phyloP scores from a whole-genome alignment of 2,888 invertebrate genomes.

The Caenorhabditis sulstoni region DNA sequence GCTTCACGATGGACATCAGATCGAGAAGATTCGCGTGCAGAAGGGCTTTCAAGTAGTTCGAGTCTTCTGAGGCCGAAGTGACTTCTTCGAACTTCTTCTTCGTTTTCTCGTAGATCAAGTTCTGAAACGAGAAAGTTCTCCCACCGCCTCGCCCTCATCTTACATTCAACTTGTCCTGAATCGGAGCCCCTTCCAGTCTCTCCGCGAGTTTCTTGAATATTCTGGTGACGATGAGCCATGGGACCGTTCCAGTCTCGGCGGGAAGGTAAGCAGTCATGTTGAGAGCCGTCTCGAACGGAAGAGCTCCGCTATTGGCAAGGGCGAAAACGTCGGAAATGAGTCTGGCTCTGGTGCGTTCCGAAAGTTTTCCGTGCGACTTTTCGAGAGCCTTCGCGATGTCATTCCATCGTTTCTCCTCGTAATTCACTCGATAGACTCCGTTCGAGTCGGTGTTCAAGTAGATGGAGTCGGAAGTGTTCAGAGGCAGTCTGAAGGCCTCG shows the following conservation, averaged over 20 bases:
- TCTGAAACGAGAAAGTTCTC: constrained; percentile 19
- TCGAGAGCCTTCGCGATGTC: constrained; percentile 56
- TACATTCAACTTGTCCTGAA: constrained; percentile 56
- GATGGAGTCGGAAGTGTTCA: constrained; percentile 68
- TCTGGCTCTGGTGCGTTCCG: constrained; percentile 83
- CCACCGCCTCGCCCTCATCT: background rate
- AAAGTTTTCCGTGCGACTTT: constrained; percentile 31
- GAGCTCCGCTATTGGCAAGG: constrained; percentile 84
- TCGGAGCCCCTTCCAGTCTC: constrained; percentile 44
- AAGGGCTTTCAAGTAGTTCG: constrained; percentile 35
- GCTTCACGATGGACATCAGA: constrained; percentile 49
- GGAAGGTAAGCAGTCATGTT: constrained; percentile 65
- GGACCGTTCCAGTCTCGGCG: constrained; percentile 57
- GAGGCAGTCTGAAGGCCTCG: constrained; percentile 64
- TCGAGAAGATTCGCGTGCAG: constrained; percentile 39
- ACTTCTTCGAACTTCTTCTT: constrained; percentile 46
- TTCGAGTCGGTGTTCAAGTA: constrained; percentile 76
- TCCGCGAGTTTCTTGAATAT: constrained; percentile 42
- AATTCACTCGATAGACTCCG: constrained; percentile 78
- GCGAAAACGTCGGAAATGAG: constrained; percentile 89
- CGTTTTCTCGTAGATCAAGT: constrained; percentile 42
- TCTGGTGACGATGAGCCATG: constrained; percentile 50
- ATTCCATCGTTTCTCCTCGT: constrained; percentile 66
- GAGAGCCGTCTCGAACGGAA: constrained; percentile 81
- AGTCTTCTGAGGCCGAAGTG: constrained; percentile 7